Evolutionary conservation across 1,140 invertebrate species (phyloP), one percentile per base, ranked within the genome.

Genomic region (Brachionus paranguensis): DNA sequence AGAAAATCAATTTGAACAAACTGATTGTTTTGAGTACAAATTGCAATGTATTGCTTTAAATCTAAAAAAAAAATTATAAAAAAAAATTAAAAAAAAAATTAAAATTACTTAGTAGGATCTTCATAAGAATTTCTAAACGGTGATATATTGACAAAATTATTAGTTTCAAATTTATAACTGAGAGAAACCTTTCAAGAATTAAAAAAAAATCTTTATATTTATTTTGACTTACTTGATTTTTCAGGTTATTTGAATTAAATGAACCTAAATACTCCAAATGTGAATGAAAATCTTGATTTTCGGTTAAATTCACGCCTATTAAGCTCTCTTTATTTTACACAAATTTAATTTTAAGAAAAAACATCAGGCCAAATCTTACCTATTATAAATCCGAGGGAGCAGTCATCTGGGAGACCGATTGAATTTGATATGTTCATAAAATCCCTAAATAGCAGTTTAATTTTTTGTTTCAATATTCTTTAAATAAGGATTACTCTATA

Each of bases 351-450:
- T 76, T 14, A 11, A 1, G 1, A 4, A 20, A 41, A 24, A 7
- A 24, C 20, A 37, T 43, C n/a, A 7, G 8, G 17, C 2, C 2
- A 7, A 12, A 33, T 29, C 10, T 41, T 81, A 81, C 78, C 78
- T 81, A 81, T 81, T 14, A 81, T 68, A 64, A 81, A 81, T 29
- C 78, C 78, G 24, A 81, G 29, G 4, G 78, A 64, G 27, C 78
- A 81, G 20, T 81, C 78, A 64, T 81, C 78, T 14, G 78, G 78
- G 2, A 81, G 17, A 37, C 78, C 53, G 10, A 81, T 81, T 47
- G 27, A 10, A 43, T 81, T 68, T 45, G 78, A 81, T 24, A 81
- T 81, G 11, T 37, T 47, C 29, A 81, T 29, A 81, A 68, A 81
- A 10, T 81, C 17, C 7, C 64, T 64, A 37, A 6, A 37, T 6